phyloP scores from a whole-genome alignment of 2,797 vertebrate species.

The Characodon lateralis region DNA sequence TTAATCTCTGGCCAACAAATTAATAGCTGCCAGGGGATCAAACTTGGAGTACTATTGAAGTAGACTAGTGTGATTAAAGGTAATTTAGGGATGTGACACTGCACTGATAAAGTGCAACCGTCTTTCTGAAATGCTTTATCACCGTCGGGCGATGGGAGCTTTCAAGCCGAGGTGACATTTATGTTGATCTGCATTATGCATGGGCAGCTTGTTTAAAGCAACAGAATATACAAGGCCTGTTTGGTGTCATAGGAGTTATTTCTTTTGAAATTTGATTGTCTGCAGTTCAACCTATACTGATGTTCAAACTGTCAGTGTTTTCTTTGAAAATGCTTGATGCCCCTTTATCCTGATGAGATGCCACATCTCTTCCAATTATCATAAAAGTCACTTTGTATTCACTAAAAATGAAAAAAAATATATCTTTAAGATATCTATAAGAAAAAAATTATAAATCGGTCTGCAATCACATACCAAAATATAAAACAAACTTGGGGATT shows the following conservation, averaged over 20 bases:
- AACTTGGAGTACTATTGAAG: slow-evolving; percentile 31
- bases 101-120: background rate
- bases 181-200: slow-evolving; percentile 38
- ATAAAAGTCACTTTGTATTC: background rate
- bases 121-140: slow-evolving; percentile 28
- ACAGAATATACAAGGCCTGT: slow-evolving; percentile 35
- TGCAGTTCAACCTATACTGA: slow-evolving; percentile 23
- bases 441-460: background rate
- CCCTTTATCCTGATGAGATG: background rate
- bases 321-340: slow-evolving; percentile 27
- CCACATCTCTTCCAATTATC: background rate
- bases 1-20: slow-evolving; percentile 33
- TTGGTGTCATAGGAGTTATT: slow-evolving; percentile 35
- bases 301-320: slow-evolving; percentile 30
- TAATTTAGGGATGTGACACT: slow-evolving; percentile 27
- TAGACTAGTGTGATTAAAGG: slow-evolving; percentile 13
- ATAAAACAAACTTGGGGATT: too few species aligned
- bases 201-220: slow-evolving; percentile 28
- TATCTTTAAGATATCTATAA: background rate
- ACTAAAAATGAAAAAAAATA: background rate
- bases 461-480: background rate
- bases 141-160: slow-evolving; percentile 22
- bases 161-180: slow-evolving; percentile 28
- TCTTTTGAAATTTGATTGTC: slow-evolving; percentile 20
- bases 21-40: slow-evolving; percentile 33